Evolutionary conservation across 2,888 invertebrate species (phyloP).

Genomic region (Biston betularia): DNA sequence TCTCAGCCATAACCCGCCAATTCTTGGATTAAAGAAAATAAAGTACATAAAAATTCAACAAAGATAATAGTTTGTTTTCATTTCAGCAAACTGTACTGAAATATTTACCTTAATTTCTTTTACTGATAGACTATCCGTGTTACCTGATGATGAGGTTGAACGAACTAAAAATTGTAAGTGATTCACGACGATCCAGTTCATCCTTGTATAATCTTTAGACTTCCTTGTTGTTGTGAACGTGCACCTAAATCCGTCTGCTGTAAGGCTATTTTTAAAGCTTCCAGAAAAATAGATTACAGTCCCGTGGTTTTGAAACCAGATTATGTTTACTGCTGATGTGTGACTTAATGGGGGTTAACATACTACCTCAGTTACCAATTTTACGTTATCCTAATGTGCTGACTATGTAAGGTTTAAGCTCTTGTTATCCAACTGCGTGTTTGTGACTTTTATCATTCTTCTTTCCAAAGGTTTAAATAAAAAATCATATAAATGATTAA

Average conservation of each 20-base stretch:
- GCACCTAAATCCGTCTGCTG: constrained; percentile 12
- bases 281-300: constrained; percentile 14
- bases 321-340: constrained; percentile 13
- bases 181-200: constrained; percentile 32
- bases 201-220: constrained; percentile 22
- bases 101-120: constrained; percentile 19
- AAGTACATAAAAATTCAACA: background rate
- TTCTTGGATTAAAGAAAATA: constrained; percentile 18
- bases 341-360: constrained; percentile 10
- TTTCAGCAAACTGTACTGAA: constrained; percentile 27
- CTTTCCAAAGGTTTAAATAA: too few species aligned
- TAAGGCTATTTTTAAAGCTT: constrained; percentile 13
- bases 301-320: constrained; percentile 18
- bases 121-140: constrained; percentile 32
- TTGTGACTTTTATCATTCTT: background rate
- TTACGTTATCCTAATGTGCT: background rate
- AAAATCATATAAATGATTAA: too few species aligned
- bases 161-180: constrained; percentile 28
- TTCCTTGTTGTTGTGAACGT: constrained; percentile 28
- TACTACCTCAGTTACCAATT: constrained; percentile 1
- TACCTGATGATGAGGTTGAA: constrained; percentile 34
- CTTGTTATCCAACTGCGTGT: background rate
- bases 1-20: constrained; percentile 22
- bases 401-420: background rate
- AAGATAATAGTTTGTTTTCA: constrained; percentile 25